Evolutionary conservation across 2,797 vertebrate genomes (phyloP).

Genomic region (Helarctos malayanus): DNA sequence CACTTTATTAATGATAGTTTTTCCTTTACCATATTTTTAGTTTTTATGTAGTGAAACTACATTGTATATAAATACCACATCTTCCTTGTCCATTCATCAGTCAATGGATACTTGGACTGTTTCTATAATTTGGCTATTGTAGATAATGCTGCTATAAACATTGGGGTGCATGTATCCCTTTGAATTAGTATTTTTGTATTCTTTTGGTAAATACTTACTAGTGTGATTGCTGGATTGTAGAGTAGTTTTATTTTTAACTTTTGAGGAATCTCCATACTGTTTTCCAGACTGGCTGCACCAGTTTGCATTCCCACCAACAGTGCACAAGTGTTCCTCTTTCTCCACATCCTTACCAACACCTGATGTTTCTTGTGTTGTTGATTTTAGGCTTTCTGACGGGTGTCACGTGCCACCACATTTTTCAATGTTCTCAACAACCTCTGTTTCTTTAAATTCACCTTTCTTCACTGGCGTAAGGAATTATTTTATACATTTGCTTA

Average conservation of each 20-base stretch:
- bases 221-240: not conserved
- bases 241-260: not conserved
- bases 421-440: not conserved
- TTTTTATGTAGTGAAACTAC: not conserved
- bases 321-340: not conserved
- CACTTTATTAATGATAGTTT: not conserved
- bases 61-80: not conserved
- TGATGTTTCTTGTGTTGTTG: not conserved
- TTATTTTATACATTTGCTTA: not conserved
- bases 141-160: not conserved
- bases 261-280: not conserved
- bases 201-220: not conserved
- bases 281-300: not conserved
- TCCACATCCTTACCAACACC: not conserved
- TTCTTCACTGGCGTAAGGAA: conserved; percentile 13
- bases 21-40: not conserved
- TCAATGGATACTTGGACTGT: not conserved
- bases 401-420: not conserved
- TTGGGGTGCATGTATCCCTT: not conserved
- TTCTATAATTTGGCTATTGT: not conserved
- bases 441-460: not conserved
- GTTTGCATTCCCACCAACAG: not conserved
- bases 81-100: not conserved
- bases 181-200: not conserved
- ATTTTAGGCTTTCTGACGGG: not conserved